A percentile compares a stretch with the other conserved stretches of the same genome.
These are phyloP conservation scores for Orthonyx spaldingii DNA, from an alignment of 2,113 vertebrate species.

Conservation along the genomic window DNA sequence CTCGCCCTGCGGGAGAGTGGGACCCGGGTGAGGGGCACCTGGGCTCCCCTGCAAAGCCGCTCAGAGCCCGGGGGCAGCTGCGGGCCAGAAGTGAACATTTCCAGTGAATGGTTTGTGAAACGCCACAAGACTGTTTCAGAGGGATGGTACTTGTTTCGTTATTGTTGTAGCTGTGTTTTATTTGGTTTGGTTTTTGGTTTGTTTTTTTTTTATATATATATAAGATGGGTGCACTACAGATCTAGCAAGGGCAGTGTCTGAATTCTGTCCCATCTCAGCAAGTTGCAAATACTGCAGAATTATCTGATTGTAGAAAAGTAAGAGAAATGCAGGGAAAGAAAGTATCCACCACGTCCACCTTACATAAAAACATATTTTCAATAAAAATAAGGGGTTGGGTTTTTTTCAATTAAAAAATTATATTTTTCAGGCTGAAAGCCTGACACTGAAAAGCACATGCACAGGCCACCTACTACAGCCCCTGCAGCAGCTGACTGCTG, in stretches of 20 bases:
- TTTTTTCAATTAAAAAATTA: not conserved
- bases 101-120: not conserved
- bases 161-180: not conserved
- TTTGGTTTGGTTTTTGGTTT: rapidly evolving
- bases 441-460: not conserved
- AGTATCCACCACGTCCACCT: not conserved
- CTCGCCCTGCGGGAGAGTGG: rapidly evolving
- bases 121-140: rapidly evolving
- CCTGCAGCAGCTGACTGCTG: not conserved
- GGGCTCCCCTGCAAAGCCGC: not conserved
- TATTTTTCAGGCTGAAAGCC: not conserved
- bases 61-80: not conserved
- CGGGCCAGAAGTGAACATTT: rapidly evolving
- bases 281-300: not conserved
- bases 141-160: rapidly evolving
- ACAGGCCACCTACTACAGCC: not conserved
- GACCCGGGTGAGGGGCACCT: no score
- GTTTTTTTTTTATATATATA: rapidly evolving
- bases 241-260: not conserved
- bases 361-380: not conserved
- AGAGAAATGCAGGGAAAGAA: rapidly evolving
- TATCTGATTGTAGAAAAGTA: not conserved
- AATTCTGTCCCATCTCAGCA: not conserved
- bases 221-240: not conserved
- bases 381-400: not conserved